Evolutionary conservation across 2,113 vertebrate species (phyloP).

Genomic region (Vombatus ursinus): DNA sequence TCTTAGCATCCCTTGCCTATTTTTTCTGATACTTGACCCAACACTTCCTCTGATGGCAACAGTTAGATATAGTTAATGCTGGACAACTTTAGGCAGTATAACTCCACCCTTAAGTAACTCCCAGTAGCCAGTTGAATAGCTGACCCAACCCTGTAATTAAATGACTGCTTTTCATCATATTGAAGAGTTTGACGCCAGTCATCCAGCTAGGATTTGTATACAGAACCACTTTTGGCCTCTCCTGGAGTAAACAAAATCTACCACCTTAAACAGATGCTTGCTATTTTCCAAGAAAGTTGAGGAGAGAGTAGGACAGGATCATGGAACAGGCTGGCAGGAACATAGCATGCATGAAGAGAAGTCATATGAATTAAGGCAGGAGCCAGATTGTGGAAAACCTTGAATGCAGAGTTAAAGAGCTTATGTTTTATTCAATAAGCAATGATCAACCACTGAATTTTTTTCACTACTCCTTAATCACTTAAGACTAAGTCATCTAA

Average conservation of each 20-base stretch:
- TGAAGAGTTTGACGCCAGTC: not conserved
- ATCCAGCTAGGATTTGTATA: not conserved
- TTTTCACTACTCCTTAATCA: not conserved
- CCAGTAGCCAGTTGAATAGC: not conserved
- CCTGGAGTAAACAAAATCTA: not conserved
- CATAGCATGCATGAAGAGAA: not conserved
- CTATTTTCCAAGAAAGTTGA: not conserved
- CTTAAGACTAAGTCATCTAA: not conserved
- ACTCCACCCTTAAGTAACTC: not conserved
- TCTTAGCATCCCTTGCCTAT: not conserved
- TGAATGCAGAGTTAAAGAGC: not conserved
- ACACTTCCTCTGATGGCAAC: not conserved
- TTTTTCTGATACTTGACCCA: not conserved
- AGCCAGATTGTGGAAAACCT: not conserved
- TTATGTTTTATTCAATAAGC: not conserved
- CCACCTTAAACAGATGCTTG: not conserved
- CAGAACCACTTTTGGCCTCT: not conserved
- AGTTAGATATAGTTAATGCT: not conserved
- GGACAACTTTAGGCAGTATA: not conserved
- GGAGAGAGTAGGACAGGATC: not conserved
- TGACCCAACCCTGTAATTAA: not conserved
- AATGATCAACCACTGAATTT: not conserved
- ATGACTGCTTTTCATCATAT: not conserved
- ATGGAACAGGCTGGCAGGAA: not conserved
- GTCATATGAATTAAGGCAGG: not conserved